A percentile compares a stretch with the other conserved stretches of the same genome.
Conservation (phyloP, 1,140 invertebrate genomes). For the Dendroctonus ponderosae region DNA sequence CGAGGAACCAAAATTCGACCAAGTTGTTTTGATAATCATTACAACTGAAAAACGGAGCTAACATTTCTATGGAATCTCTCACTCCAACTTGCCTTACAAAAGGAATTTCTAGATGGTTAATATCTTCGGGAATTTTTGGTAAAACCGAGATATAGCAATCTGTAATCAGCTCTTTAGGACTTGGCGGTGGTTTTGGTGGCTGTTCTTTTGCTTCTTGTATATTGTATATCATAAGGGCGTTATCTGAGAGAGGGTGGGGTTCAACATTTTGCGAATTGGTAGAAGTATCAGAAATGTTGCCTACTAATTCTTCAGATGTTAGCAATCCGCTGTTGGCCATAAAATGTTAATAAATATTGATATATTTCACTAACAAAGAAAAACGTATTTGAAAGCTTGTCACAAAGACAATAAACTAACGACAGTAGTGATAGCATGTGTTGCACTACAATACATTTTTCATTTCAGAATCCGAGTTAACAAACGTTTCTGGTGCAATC, state of each 20-base stretch:
- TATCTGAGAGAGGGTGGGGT: conserved; percentile 3
- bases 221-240: conserved; percentile 6
- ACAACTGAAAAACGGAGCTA: conserved; percentile 42
- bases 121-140: conserved; percentile 13
- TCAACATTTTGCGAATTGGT: too few relatives aligned
- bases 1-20: conserved; percentile 48
- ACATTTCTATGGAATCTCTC: conserved; percentile 38
- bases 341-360: too few relatives aligned
- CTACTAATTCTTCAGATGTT: too few relatives aligned
- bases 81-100: conserved; percentile 42
- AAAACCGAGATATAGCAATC: conserved; percentile 23
- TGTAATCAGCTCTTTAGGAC: conserved; percentile 20
- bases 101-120: conserved; percentile 38
- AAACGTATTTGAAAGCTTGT: too few relatives aligned
- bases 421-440: too few relatives aligned
- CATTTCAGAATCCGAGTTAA: too few relatives aligned
- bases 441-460: too few relatives aligned
- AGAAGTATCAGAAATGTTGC: too few relatives aligned
- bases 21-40: conserved; percentile 43
- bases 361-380: too few relatives aligned
- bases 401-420: too few relatives aligned
- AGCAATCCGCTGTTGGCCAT: too few relatives aligned
- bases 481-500: too few relatives aligned
- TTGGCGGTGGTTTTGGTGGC: conserved; percentile 23
- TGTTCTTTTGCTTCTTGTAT: background rate